Evolutionary conservation across 92 coral and sea anemone species (phyloP).

Genomic region (Phymanthus crucifer): DNA sequence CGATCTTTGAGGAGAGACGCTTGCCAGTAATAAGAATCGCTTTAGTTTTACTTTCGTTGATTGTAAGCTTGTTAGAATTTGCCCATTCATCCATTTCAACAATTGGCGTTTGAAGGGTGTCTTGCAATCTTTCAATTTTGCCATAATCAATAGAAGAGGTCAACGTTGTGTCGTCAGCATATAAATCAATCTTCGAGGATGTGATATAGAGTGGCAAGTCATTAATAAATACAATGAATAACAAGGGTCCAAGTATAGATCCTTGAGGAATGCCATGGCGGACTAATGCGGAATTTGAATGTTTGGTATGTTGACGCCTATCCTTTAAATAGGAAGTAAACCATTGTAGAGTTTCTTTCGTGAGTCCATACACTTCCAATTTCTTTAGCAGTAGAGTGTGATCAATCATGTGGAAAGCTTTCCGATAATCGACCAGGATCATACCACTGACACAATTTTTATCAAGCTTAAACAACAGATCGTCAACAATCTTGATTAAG

Average conservation of each 20-base stretch:
- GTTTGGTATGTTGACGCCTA: constrained; percentile 27
- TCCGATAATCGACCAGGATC: too few relatives aligned
- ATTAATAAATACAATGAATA: constrained; percentile 43
- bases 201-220: not conserved
- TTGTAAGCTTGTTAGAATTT: constrained; percentile 39
- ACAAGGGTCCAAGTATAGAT: constrained; percentile 37
- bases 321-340: constrained; percentile 27
- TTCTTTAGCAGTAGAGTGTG: constrained; percentile 21
- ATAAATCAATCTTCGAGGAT: constrained; percentile 20
- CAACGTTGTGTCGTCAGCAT: too few relatives aligned
- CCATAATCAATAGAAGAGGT: too few relatives aligned
- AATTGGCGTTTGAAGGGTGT: not conserved
- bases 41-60: constrained; percentile 36
- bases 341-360: constrained; percentile 29
- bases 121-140: not conserved
- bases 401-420: constrained; percentile 25
- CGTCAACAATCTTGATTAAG: too few relatives aligned
- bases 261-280: constrained; percentile 40
- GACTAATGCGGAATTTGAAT: constrained; percentile 19
- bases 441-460: constrained; percentile 34
- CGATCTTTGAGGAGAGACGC: constrained; percentile 31
- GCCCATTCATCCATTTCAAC: constrained; percentile 39
- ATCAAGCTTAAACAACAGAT: too few relatives aligned
- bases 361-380: constrained; percentile 28
- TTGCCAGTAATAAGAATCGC: constrained; percentile 26